A percentile compares a stretch with the other conserved stretches of the same genome.
phyloP scores from a whole-genome alignment of 2,888 invertebrate genomes.

The Cryptophagus acutangulus region DNA sequence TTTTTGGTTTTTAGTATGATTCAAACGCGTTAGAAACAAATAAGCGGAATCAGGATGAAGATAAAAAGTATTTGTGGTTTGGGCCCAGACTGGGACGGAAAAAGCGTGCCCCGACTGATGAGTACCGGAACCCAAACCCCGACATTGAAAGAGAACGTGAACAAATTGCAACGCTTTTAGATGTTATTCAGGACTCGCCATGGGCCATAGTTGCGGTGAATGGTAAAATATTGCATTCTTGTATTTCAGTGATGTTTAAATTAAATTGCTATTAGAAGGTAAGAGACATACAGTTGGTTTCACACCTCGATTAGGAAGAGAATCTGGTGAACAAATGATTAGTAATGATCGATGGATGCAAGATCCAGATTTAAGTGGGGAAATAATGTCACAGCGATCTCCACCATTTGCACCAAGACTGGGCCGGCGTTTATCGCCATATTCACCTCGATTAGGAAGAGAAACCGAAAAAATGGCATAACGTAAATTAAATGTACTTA shows the following conservation, averaged over 20 bases:
- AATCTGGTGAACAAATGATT: conserved; percentile 38
- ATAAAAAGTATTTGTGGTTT: conserved; percentile 48
- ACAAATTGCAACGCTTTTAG: conserved; percentile 42
- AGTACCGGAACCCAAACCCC: conserved; percentile 25
- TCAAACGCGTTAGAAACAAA: conserved; percentile 1
- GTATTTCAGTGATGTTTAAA: conserved; percentile 2
- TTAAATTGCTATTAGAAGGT: conserved; percentile 15
- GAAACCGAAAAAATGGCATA: conserved; percentile 13
- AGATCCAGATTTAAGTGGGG: conserved; percentile 31
- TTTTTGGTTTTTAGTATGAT: conserved; percentile 16
- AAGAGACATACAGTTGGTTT: conserved; percentile 39
- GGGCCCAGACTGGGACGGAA: conserved; percentile 53
- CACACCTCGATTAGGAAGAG: conserved; percentile 52
- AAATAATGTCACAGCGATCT: conserved; percentile 40
- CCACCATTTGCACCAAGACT: conserved; percentile 50
- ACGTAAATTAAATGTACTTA: background rate
- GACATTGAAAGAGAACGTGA: conserved; percentile 32
- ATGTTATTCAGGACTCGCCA: conserved; percentile 44
- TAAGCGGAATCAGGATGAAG: conserved; percentile 16
- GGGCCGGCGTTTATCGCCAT: conserved; percentile 48
- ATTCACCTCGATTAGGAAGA: conserved; percentile 48
- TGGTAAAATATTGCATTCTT: conserved; percentile 28
- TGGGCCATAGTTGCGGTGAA: conserved; percentile 46
- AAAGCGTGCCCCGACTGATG: conserved; percentile 43
- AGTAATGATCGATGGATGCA: conserved; percentile 32